Evolutionary conservation across 2,113 vertebrate genomes (phyloP), one percentile per base, ranked within the genome.

Genomic region (Halcyon senegalensis): DNA sequence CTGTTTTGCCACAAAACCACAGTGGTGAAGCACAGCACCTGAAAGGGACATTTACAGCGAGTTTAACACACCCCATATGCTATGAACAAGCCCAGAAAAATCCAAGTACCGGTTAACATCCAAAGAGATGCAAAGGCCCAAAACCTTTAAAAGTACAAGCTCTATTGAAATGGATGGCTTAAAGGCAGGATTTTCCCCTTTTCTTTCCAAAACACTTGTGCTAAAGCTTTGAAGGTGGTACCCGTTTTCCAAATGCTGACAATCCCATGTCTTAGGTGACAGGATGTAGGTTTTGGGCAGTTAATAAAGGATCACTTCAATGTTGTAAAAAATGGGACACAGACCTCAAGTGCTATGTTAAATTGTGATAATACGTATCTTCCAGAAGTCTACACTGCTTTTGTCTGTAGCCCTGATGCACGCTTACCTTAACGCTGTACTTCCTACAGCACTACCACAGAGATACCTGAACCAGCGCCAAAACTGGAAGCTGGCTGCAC

Each of bases 1-100:
- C 64, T 50, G 25, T 30, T 55, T 80, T 63, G 10, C 39, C 66
- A 72, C 39, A 53, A 51, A 81, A 23, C 69, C 80, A 39, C 39
- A 33, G 67, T 0, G 24, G 24, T 8, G 44, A 86, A 31, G 46
- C 46, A 78, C 19, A 41, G 69, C 67, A 58, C 50, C 14, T 27
- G 39, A 5, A 62, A 80, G 24, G 31, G 16, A 30, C 43, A 25
- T 17, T 4, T 56, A 39, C 43, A 24, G 1, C 0, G 23, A 56
- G 15, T 14, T 60, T 14, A 33, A 35, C 0, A 13, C 0, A 2
- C 28, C 60, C 28, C 2, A 10, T 7, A 6, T 5, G 4, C 27
- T 53, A 68, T 10, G n/a, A 90, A 80, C 3, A 3, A 0, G 19
- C 0, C n/a, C 30, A 33, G 41, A 33, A 62, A 28, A 73, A 90